phyloP scores from a whole-genome alignment of 2,797 vertebrate species.

The Choloepus didactylus region DNA sequence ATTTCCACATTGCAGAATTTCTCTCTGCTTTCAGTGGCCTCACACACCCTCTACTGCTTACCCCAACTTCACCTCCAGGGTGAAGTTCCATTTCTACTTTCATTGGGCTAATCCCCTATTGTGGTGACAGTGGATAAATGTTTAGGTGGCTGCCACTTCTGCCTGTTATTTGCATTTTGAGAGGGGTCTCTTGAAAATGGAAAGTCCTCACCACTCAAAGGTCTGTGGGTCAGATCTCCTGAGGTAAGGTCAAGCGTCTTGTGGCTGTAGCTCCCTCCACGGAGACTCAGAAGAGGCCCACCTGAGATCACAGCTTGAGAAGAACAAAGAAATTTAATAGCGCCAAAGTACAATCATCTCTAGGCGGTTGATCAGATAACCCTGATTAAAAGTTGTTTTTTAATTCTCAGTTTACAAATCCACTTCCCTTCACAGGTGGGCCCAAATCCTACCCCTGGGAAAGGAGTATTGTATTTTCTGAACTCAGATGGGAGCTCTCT shows the following conservation, averaged over 20 bases:
- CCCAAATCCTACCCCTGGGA: neutral
- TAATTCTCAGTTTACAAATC: neutral
- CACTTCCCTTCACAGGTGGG: neutral
- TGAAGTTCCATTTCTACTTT: neutral
- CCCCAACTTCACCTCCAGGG: neutral
- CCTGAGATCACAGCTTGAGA: neutral
- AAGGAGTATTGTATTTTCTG: rapidly evolving
- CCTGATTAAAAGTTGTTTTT: neutral
- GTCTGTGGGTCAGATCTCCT: neutral
- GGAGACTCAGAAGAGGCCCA: neutral
- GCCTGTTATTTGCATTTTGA: neutral
- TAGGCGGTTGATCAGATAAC: neutral
- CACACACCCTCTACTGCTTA: neutral
- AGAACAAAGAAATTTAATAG: neutral
- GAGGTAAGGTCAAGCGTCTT: neutral
- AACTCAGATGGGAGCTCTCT: neutral
- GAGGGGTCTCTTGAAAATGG: neutral
- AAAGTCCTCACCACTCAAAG: neutral
- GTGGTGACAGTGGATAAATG: rapidly evolving
- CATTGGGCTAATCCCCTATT: neutral
- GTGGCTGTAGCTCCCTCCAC: neutral
- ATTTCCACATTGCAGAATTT: neutral
- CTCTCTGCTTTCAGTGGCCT: neutral
- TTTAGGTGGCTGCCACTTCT: neutral
- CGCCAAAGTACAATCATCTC: neutral